A percentile compares a stretch with the other conserved stretches of the same genome.
phyloP scores from a whole-genome alignment of 2,888 invertebrate genomes.

The Horisme vitalbata region DNA sequence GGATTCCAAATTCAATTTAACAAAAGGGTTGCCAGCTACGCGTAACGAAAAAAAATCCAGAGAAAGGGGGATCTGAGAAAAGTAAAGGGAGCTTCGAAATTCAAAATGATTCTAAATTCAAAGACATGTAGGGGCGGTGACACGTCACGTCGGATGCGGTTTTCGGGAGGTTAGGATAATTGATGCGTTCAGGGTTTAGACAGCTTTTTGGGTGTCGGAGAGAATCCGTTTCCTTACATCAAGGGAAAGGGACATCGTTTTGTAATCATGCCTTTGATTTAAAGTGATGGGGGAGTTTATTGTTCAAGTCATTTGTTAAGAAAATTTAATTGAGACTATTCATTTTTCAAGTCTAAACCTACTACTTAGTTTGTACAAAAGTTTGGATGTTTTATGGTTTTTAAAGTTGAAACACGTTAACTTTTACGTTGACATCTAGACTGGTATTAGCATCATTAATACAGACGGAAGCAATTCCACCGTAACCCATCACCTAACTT shows the following conservation, averaged over 20 bases:
- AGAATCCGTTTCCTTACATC: constrained; percentile 30
- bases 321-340: constrained; percentile 1
- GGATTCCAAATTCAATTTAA: constrained; percentile 66
- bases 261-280: constrained; percentile 16
- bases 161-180: constrained; percentile 55
- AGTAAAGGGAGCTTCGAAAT: constrained; percentile 23
- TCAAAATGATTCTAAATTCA: constrained; percentile 46
- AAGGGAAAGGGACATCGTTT: constrained; percentile 19
- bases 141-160: constrained; percentile 61
- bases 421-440: too few species aligned
- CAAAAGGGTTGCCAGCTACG: constrained; percentile 76
- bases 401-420: too few species aligned
- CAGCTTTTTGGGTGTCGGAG: constrained; percentile 52
- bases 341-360: too few species aligned
- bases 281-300: constrained; percentile 13
- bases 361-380: too few species aligned
- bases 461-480: constrained; percentile 13
- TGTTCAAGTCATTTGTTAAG: constrained; percentile 14
- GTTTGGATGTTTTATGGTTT: too few species aligned
- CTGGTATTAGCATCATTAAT: constrained; percentile 4
- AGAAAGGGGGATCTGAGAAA: constrained; percentile 38
- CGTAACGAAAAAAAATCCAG: constrained; percentile 63
- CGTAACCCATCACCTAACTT: constrained; percentile 22
- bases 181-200: constrained; percentile 63
- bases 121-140: constrained; percentile 74